Base-by-base conservation (phyloP, 2,888 invertebrate genomes). In the Agonopterix arenella region DNA sequence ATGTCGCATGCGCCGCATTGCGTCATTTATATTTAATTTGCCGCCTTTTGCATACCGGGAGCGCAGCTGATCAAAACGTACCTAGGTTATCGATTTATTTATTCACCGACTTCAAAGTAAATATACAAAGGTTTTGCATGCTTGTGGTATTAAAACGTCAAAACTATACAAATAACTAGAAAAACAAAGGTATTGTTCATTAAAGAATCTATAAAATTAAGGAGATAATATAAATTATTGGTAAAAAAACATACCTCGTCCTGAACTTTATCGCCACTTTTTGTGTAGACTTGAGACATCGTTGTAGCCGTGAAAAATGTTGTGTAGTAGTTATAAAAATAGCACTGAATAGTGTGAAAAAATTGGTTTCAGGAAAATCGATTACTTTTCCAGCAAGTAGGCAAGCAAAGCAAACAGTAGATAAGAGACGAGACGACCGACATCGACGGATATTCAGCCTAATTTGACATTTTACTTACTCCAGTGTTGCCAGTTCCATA, bases 201-300 rank as follows among this genome's bases (percentile, higher is more conserved):
- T n/a, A n/a, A n/a, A 28, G 28, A 28, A 28, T 28, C 28, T 28
- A 28, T 28, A 5, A 28, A 28, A 7, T 28, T 5, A 28, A 28
- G 28, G 28, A 28, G 28, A 28, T 4, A 28, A 28, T 28, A 5
- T 28, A 28, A 28, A 28, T 28, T 7, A 28, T 28, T 5, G 28
- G 10, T n/a, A 40, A 40, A 40, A 40, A 51, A 53, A 60, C 77
- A 84, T 81, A 94, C 94, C 91, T 94, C 93, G 80, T 94, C 94
- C 69, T 93, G 92, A 52, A 90, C 90, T 63, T 90, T 91, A 66
- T 92, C 83, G 11, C 82, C 82, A 51, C 71, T 73, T 62, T 83
- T 84, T 28, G 82, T 76, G 56, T 66, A 61, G 47, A 73, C 62
- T 62, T 78, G 72, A 18, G 84, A 81, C 84, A 85, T 84, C 54